Percentiles rank a stretch among this genome's conserved stretches.
Evolutionary conservation across 2,888 invertebrate species (phyloP).

Genomic region (Glyphotaelius pellucidus): DNA sequence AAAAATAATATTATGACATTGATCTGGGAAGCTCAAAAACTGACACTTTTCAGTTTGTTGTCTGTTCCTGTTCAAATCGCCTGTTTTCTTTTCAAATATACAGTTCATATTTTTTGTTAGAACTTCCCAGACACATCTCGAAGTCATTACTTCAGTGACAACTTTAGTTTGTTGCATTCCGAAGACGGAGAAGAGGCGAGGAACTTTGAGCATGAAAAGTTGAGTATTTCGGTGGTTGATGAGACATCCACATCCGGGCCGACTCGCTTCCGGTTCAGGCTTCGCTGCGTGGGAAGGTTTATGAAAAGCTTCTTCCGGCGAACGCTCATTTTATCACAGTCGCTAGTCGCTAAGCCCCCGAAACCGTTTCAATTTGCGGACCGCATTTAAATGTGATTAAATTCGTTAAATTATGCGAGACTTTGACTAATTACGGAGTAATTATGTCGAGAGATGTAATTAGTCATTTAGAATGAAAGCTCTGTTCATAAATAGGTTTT

Average conservation of each 20-base stretch:
- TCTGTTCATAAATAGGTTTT: too few species aligned
- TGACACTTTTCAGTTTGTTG: neutral
- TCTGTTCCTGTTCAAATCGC: neutral
- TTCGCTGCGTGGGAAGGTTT: slow-evolving; percentile 38
- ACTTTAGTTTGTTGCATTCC: neutral
- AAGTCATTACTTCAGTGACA: neutral
- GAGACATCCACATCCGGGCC: slow-evolving; percentile 51
- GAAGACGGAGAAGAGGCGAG: neutral
- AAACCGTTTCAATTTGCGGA: neutral
- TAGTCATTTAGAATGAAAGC: neutral
- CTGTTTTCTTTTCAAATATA: neutral
- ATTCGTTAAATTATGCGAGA: neutral
- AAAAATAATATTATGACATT: neutral
- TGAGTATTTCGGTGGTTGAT: slow-evolving; percentile 41
- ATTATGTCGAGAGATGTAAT: neutral
- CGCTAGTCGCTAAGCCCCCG: neutral
- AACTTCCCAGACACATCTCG: neutral
- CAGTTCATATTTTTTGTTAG: neutral
- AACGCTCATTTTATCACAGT: slow-evolving; percentile 19
- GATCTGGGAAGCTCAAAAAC: neutral
- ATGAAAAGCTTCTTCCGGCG: slow-evolving; percentile 35
- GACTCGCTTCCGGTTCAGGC: slow-evolving; percentile 46
- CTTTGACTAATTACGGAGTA: neutral
- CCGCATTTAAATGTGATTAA: slow-evolving; percentile 10
- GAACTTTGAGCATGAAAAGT: slow-evolving; percentile 22